phyloP scores from a whole-genome alignment of 2,113 vertebrate genomes.

The Sterrhoptilus dennistouni region DNA sequence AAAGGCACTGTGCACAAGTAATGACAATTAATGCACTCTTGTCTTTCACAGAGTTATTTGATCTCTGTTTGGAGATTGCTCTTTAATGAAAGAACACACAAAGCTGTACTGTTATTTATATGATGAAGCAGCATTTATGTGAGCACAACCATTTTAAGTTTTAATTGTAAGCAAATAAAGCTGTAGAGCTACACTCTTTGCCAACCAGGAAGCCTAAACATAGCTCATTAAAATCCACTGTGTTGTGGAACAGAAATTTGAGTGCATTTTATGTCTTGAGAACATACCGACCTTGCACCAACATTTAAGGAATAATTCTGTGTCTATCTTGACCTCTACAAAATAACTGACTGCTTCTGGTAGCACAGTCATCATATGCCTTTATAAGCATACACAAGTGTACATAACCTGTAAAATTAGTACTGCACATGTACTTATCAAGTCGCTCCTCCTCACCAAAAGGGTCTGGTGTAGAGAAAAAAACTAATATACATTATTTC shows the following conservation, averaged over 20 bases:
- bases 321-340: background rate
- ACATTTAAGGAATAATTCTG: background rate
- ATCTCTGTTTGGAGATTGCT: background rate
- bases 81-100: background rate
- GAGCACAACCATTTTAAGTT: background rate
- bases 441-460: background rate
- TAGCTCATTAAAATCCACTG: background rate
- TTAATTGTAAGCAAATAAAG: background rate
- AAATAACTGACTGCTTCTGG: background rate
- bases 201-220: background rate
- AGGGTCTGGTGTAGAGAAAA: background rate
- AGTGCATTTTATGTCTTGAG: background rate
- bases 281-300: background rate
- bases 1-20: background rate
- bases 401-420: background rate
- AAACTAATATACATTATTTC: background rate
- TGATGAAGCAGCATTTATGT: background rate
- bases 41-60: background rate
- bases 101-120: background rate
- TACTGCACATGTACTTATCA: background rate
- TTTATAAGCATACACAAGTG: background rate
- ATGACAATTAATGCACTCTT: background rate
- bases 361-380: background rate
- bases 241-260: background rate
- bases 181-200: background rate